Evolutionary conservation across 2,797 vertebrate genomes (phyloP).

Genomic region (Carduelis carduelis): DNA sequence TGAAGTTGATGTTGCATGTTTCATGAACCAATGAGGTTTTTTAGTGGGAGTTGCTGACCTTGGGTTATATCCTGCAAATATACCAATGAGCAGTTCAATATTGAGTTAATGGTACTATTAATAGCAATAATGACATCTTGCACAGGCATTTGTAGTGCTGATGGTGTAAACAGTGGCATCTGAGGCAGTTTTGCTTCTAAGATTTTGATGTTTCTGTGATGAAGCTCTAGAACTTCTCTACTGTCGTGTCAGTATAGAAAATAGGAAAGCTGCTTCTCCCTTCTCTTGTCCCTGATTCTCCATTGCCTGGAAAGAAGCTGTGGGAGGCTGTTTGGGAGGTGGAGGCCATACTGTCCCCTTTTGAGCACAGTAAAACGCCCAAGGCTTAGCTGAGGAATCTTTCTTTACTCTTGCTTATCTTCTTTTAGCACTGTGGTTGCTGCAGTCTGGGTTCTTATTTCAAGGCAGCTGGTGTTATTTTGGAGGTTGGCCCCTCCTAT

Average conservation of each 20-base stretch:
- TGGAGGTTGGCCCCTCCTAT: neutral
- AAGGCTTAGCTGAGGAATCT: neutral
- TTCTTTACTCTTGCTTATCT: neutral
- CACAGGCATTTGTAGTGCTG: neutral
- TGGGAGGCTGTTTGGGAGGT: neutral
- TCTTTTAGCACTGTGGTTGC: neutral
- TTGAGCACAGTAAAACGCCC: neutral
- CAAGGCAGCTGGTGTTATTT: neutral
- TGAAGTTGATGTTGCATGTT: neutral
- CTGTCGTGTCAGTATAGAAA: neutral
- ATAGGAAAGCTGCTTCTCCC: neutral
- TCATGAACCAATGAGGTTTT: neutral
- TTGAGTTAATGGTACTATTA: neutral
- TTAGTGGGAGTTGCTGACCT: neutral
- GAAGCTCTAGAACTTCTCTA: neutral
- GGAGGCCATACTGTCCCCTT: neutral
- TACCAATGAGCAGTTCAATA: neutral
- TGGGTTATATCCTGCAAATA: neutral
- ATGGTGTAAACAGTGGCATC: neutral
- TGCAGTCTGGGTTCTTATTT: neutral
- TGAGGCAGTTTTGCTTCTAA: neutral
- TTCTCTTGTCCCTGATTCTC: neutral
- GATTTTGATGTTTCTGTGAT: neutral
- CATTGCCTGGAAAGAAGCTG: neutral
- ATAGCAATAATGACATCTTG: neutral